Conservation (phyloP, 2,797 vertebrate species). For the Iguana delicatissima region DNA sequence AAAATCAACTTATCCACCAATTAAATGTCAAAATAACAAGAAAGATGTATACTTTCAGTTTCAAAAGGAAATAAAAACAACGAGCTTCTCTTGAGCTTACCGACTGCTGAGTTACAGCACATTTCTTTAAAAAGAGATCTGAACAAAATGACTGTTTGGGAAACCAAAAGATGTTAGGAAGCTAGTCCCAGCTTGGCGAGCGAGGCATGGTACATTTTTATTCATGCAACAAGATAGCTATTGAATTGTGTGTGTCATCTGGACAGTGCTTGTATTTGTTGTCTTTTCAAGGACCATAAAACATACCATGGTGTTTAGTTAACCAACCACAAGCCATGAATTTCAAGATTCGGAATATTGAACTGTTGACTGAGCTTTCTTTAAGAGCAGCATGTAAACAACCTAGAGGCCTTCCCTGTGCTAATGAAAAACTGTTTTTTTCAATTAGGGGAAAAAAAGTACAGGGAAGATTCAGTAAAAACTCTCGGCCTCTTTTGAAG, state of each 20-base stretch:
- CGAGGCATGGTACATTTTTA: neutral
- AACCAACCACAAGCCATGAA: conserved; percentile 2
- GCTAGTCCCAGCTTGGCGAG: neutral
- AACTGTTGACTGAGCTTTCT: neutral
- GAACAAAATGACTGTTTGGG: neutral
- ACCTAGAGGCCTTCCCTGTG: neutral
- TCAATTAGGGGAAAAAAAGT: neutral
- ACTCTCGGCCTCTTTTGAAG: neutral
- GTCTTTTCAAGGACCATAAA: conserved; percentile 14
- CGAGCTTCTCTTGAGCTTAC: neutral
- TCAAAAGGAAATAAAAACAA: neutral
- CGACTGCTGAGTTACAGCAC: neutral
- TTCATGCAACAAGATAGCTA: neutral
- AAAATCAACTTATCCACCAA: neutral
- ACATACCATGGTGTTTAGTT: conserved; percentile 6
- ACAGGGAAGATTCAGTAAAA: neutral
- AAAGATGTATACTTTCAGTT: neutral
- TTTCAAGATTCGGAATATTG: neutral
- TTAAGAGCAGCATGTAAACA: neutral
- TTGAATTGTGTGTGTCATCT: neutral
- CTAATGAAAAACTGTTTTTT: conserved; percentile 5
- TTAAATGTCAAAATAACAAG: neutral
- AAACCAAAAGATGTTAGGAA: conserved; percentile 1
- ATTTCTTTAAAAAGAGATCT: neutral
- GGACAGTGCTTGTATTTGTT: conserved; percentile 6